phyloP scores from a whole-genome alignment of 2,113 vertebrate species.

The Oriolus oriolus region DNA sequence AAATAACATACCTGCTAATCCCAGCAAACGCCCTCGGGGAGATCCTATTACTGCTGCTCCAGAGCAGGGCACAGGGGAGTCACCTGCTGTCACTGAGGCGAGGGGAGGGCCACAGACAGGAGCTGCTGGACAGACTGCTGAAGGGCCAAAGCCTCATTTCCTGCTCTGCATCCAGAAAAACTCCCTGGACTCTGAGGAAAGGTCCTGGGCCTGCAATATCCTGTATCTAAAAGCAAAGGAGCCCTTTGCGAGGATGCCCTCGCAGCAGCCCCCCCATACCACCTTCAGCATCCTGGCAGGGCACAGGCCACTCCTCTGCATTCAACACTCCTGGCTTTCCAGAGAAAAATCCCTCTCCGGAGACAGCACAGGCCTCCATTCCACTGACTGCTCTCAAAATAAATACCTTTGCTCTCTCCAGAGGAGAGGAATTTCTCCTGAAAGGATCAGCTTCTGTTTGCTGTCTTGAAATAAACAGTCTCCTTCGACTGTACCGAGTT shows the following conservation, averaged over 20 bases:
- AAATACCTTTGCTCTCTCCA: background rate
- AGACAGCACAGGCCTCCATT: background rate
- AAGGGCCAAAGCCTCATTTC: background rate
- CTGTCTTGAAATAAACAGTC: background rate
- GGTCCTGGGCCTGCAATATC: fast-evolving
- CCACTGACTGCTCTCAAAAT: background rate
- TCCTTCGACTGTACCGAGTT: background rate
- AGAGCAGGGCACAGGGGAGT: background rate
- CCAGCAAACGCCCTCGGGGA: background rate
- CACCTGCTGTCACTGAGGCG: background rate
- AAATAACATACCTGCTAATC: constrained; percentile 25
- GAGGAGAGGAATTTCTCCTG: background rate
- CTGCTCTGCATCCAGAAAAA: background rate
- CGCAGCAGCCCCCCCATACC: fast-evolving
- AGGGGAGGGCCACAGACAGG: background rate
- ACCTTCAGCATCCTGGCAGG: background rate
- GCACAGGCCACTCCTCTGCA: background rate
- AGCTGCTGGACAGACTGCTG: background rate
- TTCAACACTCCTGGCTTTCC: background rate
- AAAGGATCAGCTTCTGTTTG: background rate
- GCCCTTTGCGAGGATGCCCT: background rate
- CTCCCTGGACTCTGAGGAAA: background rate
- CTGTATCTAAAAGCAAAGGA: background rate
- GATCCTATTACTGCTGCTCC: background rate
- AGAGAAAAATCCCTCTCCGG: background rate